phyloP scores from a whole-genome alignment of 1,140 invertebrate species.

The Magallana gigas region DNA sequence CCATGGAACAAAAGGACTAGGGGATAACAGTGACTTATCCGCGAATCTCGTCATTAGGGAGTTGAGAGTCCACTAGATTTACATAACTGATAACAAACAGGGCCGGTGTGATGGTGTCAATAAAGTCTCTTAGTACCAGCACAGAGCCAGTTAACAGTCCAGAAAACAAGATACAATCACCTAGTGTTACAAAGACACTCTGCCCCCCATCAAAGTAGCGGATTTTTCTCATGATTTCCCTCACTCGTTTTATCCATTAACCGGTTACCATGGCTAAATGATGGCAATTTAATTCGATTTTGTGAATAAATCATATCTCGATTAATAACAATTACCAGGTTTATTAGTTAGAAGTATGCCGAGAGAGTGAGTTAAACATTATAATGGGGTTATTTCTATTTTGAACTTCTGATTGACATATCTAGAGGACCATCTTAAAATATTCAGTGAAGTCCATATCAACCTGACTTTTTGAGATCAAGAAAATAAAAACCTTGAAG shows the following conservation, averaged over 20 bases:
- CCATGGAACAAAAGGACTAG: neutral
- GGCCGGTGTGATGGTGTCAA: conserved; percentile 10
- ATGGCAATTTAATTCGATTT: conserved; percentile 19
- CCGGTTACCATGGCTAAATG: neutral
- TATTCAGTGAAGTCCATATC: no score
- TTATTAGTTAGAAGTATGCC: neutral
- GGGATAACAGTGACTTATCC: conserved; percentile 33
- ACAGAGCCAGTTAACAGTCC: conserved; percentile 12
- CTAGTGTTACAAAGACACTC: neutral
- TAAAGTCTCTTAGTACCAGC: neutral
- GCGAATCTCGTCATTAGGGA: neutral
- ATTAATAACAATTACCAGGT: conserved; percentile 23
- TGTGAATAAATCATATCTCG: conserved; percentile 22
- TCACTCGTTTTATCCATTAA: neutral
- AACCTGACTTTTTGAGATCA: no score
- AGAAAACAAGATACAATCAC: conserved; percentile 11
- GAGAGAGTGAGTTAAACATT: no score
- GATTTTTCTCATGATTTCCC: conserved; percentile 1
- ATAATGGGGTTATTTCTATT: no score
- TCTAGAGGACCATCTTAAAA: no score
- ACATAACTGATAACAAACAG: conserved; percentile 19
- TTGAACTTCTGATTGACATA: no score
- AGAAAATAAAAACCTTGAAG: no score
- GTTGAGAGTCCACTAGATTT: conserved; percentile 18
- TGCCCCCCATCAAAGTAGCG: neutral